A percentile compares a stretch with the other conserved stretches of the same genome.
Conservation (phyloP, 2,113 vertebrate species). For the Malurus alboscapulatus region DNA sequence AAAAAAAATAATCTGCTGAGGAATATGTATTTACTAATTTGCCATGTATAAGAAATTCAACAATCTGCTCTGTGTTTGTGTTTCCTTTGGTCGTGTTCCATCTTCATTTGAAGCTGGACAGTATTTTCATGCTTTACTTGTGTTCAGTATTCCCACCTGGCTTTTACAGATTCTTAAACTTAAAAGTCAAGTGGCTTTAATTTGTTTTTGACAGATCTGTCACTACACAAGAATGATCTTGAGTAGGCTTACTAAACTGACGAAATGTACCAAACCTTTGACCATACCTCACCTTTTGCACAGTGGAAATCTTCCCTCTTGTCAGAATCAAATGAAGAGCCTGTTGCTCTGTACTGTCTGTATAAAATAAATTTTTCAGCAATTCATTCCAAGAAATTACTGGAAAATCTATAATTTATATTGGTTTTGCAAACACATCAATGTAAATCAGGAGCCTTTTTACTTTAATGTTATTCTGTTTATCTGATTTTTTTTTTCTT, state of each 20-base stretch:
- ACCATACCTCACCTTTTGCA: background rate
- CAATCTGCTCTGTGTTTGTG: accelerated
- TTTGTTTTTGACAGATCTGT: background rate
- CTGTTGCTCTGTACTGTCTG: background rate
- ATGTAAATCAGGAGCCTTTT: background rate
- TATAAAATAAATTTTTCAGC: background rate
- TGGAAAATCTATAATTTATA: background rate
- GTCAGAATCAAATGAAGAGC: background rate
- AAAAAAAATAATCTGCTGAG: background rate
- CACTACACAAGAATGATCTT: background rate
- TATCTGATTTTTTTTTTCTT: background rate
- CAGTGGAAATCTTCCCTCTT: background rate
- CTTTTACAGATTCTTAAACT: background rate
- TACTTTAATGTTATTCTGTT: background rate
- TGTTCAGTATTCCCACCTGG: background rate
- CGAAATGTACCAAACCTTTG: background rate
- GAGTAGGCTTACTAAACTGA: background rate
- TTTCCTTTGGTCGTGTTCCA: background rate
- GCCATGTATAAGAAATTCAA: background rate
- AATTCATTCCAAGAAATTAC: background rate
- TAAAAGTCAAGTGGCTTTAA: background rate
- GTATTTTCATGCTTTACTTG: background rate
- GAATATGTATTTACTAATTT: background rate
- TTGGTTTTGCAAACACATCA: background rate
- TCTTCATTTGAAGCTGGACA: background rate